A percentile compares a stretch with the other conserved stretches of the same genome.
Evolutionary conservation across 2,113 vertebrate genomes (phyloP).

Genomic region (Apodemus sylvaticus): DNA sequence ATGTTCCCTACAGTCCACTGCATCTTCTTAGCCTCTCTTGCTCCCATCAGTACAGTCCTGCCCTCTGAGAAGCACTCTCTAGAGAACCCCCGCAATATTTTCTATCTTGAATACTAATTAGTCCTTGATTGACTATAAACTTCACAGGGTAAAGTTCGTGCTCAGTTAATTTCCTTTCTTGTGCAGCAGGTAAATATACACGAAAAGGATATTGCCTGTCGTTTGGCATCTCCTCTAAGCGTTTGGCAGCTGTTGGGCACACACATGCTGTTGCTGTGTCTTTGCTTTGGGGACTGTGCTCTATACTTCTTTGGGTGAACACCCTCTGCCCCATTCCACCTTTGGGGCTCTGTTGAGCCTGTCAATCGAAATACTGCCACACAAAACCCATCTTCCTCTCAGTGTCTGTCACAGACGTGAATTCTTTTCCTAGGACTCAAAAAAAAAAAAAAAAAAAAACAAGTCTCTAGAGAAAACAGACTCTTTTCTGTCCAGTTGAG

Average conservation of each 20-base stretch:
- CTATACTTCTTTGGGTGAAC: not conserved
- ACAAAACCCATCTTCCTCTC: not conserved
- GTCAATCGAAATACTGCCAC: not conserved
- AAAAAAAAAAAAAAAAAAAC: not conserved
- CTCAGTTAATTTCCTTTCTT: not conserved
- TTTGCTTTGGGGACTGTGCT: not conserved
- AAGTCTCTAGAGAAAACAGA: not conserved
- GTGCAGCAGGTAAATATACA: not conserved
- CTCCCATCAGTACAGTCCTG: not conserved
- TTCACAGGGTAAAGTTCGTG: not conserved
- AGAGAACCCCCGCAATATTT: not conserved
- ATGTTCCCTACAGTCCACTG: not conserved
- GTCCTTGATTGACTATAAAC: not conserved
- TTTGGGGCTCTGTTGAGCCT: not conserved
- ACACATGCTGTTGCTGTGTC: no score
- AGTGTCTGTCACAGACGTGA: not conserved
- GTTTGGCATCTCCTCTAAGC: not conserved
- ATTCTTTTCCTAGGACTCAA: not conserved
- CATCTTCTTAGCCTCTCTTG: not conserved
- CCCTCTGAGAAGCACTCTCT: not conserved
- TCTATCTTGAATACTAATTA: constrained; percentile 24
- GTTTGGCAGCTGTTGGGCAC: not conserved
- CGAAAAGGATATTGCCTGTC: not conserved
- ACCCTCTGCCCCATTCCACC: no score
- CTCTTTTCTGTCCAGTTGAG: not conserved